Evolutionary conservation across 2,113 vertebrate species (phyloP), one percentile per base, ranked within the genome.

Genomic region (Elephantulus edwardii): DNA sequence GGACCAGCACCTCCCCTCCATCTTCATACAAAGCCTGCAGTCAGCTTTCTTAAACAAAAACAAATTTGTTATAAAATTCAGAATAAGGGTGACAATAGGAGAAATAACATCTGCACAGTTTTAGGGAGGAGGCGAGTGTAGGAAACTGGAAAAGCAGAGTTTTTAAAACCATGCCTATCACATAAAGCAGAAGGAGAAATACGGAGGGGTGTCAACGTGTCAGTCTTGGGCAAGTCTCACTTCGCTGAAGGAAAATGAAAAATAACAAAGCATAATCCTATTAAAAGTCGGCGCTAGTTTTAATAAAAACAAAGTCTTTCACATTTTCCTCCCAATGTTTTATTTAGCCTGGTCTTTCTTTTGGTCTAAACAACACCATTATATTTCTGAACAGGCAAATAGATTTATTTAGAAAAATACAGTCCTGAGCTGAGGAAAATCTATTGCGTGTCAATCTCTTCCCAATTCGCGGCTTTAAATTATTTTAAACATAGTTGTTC

Each of bases 401-500:
- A n/a, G 76, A 30, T 72, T 82, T 38, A 64, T 50, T 76, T 58
- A 60, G 56, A 70, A 82, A 85, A 81, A 66, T 10, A 60, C 24
- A 64, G 11, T 81, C 82, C 42, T 56, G 44, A 66, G 17, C 3
- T 17, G 3, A 12, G 26, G 14, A 16, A 6, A 52, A 8, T 35
- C 52, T 46, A 33, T 33, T 81, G 40, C 76, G 44, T 48, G 20
- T 71, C 56, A 77, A 62, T 26, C 33, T 82, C 72, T 92, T 58
- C 83, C n/a, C 8, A 58, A 58, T 72, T 74, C 44, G 70, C 35
- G 60, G 74, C 56, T 86, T 91, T 50, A 91, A 90, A 60, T 50
- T 74, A 20, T 66, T 56, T 48, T 82, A 72, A 71, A 70, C 72
- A 93, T 28, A 72, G 52, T 17, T 44, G 16, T 40, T 50, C 72